Evolutionary conservation across 2,797 vertebrate genomes (phyloP).

Genomic region (Sebastes hubbsi): DNA sequence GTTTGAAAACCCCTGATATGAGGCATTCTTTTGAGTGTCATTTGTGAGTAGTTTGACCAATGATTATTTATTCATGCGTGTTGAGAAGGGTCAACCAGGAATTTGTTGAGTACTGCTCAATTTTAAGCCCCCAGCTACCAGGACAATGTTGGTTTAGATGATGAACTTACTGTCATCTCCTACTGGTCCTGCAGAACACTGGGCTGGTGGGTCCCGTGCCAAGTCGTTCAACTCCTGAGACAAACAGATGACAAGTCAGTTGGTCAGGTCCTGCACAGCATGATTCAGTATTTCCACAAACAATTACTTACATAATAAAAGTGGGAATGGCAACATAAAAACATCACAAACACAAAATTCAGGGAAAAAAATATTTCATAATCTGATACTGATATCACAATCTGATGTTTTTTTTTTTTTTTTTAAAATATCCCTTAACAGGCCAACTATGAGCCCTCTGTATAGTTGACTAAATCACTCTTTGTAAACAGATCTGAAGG

Average conservation of each 20-base stretch:
- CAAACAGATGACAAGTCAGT: conserved; percentile 43
- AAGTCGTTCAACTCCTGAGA: conserved; percentile 97
- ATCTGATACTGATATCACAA: not conserved
- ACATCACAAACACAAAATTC: not conserved
- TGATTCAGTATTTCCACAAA: not conserved
- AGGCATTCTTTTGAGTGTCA: not conserved
- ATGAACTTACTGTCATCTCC: conserved; percentile 97
- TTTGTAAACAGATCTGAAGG: not conserved
- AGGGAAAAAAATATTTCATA: not conserved
- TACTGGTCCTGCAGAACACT: conserved; percentile 99
- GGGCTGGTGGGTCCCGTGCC: conserved; percentile 99
- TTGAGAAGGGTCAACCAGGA: not conserved
- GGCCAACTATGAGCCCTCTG: not conserved
- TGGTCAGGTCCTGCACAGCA: not conserved
- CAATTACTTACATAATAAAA: not conserved
- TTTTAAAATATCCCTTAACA: not conserved
- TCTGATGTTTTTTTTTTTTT: not conserved
- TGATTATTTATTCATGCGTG: not conserved
- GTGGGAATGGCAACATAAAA: not conserved
- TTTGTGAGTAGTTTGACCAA: not conserved
- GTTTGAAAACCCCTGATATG: too few species aligned
- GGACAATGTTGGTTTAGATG: not conserved
- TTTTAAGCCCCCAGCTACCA: not conserved
- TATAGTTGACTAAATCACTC: not conserved
- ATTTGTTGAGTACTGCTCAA: not conserved